These are phyloP conservation scores for Tetramorium parvispinum DNA, from an alignment of 1,140 invertebrate species.

Conservation along the genomic window DNA sequence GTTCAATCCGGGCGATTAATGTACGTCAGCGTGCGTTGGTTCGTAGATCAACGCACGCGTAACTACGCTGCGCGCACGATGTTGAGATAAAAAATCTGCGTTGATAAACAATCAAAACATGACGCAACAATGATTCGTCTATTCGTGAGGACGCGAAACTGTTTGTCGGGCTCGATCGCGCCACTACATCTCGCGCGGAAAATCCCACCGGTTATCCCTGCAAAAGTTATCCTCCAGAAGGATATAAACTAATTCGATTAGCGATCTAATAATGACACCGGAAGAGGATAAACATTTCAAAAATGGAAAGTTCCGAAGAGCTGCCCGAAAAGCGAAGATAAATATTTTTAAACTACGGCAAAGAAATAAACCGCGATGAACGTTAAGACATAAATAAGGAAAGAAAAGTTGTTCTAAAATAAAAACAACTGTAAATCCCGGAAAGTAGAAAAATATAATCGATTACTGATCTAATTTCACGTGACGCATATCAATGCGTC, in stretches of 20 bases:
- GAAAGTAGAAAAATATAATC: not conserved
- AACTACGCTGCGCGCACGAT: constrained; percentile 23
- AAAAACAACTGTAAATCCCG: not conserved
- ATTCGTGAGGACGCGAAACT: not conserved
- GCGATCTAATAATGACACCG: not conserved
- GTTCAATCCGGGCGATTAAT: constrained; percentile 31
- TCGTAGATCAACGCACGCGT: constrained; percentile 51
- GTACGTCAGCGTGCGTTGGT: constrained; percentile 34
- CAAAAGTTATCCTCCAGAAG: not conserved
- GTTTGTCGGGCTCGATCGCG: not conserved
- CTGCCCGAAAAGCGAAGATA: not conserved
- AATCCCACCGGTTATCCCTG: not conserved
- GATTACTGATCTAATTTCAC: not conserved
- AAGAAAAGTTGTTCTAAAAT: not conserved
- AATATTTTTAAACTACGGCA: not conserved
- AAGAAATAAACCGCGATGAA: not conserved
- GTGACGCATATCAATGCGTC: not conserved
- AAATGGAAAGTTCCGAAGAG: not conserved
- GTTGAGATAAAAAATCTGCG: constrained; percentile 33
- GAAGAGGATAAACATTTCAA: not conserved
- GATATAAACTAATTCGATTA: not conserved
- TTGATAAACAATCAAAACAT: constrained; percentile 57
- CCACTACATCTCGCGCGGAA: not conserved
- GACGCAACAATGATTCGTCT: constrained; percentile 42
- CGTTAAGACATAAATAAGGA: not conserved